Evolutionary conservation across 2,888 invertebrate species (phyloP).

Genomic region (Drosophila mimetica): DNA sequence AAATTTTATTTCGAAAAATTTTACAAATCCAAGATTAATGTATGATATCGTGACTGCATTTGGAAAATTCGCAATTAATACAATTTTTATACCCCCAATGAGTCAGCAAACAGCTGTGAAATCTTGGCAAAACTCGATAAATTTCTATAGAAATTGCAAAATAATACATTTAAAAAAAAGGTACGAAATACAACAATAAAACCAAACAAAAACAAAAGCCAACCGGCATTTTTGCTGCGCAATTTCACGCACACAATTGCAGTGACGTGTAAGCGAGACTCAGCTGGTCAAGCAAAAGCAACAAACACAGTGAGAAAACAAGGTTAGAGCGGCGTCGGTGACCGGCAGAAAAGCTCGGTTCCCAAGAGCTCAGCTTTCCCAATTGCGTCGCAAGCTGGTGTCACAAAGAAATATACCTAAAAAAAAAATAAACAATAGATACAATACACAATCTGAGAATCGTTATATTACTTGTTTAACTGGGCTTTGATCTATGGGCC

Average conservation of each 20-base stretch:
- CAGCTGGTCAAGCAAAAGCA: constrained; percentile 74
- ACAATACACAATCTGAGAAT: background rate
- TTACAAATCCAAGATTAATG: background rate
- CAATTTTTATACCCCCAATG: background rate
- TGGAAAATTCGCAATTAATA: background rate
- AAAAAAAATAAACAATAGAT: background rate
- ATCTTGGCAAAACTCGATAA: constrained; percentile 14
- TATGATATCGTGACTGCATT: background rate
- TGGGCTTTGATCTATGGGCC: background rate
- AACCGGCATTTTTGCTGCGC: constrained; percentile 75
- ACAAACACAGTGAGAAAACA: constrained; percentile 39
- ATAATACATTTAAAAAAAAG: constrained; percentile 16
- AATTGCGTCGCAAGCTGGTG: constrained; percentile 66
- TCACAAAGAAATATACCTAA: constrained; percentile 4
- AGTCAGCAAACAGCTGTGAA: constrained; percentile 31
- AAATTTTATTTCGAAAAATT: no score
- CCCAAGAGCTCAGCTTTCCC: constrained; percentile 66
- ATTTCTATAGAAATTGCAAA: constrained; percentile 29
- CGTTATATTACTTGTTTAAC: background rate
- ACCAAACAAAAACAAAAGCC: constrained; percentile 46
- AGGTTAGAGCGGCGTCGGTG: constrained; percentile 41
- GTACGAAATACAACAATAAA: constrained; percentile 14
- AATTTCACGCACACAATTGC: constrained; percentile 49
- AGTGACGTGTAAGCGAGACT: constrained; percentile 33
- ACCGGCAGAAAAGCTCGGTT: constrained; percentile 50